Evolutionary conservation across 2,113 vertebrate species (phyloP), one percentile per base, ranked within the genome.

Genomic region (Aptenodytes forsteri): DNA sequence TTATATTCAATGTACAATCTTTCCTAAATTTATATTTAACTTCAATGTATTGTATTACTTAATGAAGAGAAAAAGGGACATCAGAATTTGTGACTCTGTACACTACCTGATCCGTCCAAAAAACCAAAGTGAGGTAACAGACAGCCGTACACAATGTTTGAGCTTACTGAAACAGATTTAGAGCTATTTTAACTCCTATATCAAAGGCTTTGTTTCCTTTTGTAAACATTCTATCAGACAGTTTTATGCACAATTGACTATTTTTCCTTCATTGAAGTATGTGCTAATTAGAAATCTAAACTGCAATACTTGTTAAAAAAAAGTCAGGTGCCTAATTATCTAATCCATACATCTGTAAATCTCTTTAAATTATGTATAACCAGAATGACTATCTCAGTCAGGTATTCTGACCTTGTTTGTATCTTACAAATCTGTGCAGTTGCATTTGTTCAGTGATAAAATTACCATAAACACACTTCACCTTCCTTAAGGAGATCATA

Each of bases 271-370:
- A 93, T 30, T 78, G 54, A 96, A 90, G 66, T 67, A 95, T 54
- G 82, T 91, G 83, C 34, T 97, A 96, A 96, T 97, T 96, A 94
- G 89, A 96, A 96, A 92, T 75, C 66, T 73, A 92, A 91, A 89
- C 70, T 62, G 66, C 80, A 89, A 86, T 70, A 59, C 56, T 70
- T 90, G n/a, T 86, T 86, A 58, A 83, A 87, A 95, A 81, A 36
- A 75, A 91, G 81, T 67, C 79, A 93, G 76, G 67, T 77, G 58
- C 19, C 71, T 88, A 93, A 96, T 97, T 84, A 97, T 84, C 81
- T 95, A 88, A 95, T 78, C 73, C 73, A 73, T 81, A 87, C 9
- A 84, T 61, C 71, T 83, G 44, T 38, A 85, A 91, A 67, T 49
- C 49, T 70, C 89, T 69, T 62, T 15, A 47, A 62, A 81, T 73